A percentile compares a stretch with the other conserved stretches of the same genome.
phyloP scores from a whole-genome alignment of 2,888 invertebrate species.

The Scaeva pyrastri region DNA sequence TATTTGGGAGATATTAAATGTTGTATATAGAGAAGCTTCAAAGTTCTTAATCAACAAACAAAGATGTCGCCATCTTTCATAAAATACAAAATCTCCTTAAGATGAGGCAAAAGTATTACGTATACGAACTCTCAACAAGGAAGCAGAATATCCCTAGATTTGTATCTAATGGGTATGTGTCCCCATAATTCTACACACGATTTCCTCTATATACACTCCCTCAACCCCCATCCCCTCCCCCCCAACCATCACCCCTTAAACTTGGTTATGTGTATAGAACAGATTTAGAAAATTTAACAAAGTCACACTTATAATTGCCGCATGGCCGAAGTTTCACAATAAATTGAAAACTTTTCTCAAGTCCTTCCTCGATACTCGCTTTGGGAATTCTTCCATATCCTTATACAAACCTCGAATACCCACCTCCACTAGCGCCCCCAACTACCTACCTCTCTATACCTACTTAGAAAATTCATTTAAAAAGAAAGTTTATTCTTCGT shows the following conservation, averaged over 20 bases:
- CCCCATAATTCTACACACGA: not conserved
- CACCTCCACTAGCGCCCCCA: not conserved
- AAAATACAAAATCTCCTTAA: slow-evolving; percentile 19
- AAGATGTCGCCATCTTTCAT: slow-evolving; percentile 22
- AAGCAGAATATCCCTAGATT: slow-evolving; percentile 8
- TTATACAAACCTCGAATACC: not conserved
- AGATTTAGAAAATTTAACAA: slow-evolving; percentile 65
- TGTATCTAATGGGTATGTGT: not conserved
- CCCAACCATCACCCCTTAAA: too few species aligned
- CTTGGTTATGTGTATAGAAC: slow-evolving; percentile 7
- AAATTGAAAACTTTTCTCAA: slow-evolving; percentile 67
- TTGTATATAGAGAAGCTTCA: not conserved
- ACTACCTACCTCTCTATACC: not conserved
- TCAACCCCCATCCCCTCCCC: not conserved
- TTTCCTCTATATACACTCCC: not conserved
- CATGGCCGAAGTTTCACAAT: slow-evolving; percentile 72
- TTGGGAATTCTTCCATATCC: not conserved
- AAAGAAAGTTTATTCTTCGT: slow-evolving; percentile 49
- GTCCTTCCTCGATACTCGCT: not conserved
- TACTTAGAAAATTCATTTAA: slow-evolving; percentile 54
- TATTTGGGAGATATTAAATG: slow-evolving; percentile 45
- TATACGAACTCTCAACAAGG: not conserved
- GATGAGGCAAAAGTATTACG: slow-evolving; percentile 29
- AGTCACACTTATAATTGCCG: slow-evolving; percentile 73
- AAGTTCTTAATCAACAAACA: slow-evolving; percentile 11